These are phyloP conservation scores for Xenopus laevis DNA, from an alignment of 2,113 vertebrate genomes.

Conservation along the genomic window DNA sequence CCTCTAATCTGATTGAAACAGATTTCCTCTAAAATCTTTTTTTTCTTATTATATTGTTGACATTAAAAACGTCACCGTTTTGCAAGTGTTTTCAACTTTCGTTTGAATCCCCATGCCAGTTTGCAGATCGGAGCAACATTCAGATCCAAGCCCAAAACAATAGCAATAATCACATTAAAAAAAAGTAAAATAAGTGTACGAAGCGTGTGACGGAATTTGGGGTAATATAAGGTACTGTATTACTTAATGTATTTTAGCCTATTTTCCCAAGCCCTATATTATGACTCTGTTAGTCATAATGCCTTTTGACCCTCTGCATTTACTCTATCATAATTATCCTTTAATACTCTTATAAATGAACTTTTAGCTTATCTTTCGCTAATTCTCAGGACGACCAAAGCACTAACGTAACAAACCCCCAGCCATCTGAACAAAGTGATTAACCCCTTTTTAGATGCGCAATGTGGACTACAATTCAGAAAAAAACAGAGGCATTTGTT, in stretches of 20 bases:
- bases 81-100: slow-evolving; percentile 62
- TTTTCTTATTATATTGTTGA: slow-evolving; percentile 69
- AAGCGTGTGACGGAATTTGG: slow-evolving; percentile 27
- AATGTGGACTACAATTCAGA: not conserved
- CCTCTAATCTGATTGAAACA: slow-evolving; percentile 80
- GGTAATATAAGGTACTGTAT: slow-evolving; percentile 48
- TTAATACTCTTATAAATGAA: slow-evolving; percentile 83
- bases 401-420: slow-evolving; percentile 67
- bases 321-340: slow-evolving; percentile 80
- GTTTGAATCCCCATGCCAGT: slow-evolving; percentile 62
- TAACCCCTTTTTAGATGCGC: slow-evolving; percentile 58
- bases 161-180: slow-evolving; percentile 34
- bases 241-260: slow-evolving; percentile 57
- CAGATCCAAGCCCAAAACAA: slow-evolving; percentile 24
- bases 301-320: slow-evolving; percentile 72
- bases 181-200: not conserved
- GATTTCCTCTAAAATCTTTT: slow-evolving; percentile 76
- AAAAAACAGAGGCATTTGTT: not conserved
- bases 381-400: slow-evolving; percentile 73
- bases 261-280: slow-evolving; percentile 64
- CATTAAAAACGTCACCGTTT: slow-evolving; percentile 77
- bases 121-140: slow-evolving; percentile 40
- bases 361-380: slow-evolving; percentile 77
- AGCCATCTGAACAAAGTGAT: slow-evolving; percentile 70
- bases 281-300: slow-evolving; percentile 68